Evolutionary conservation across 2,888 invertebrate species (phyloP).

Genomic region (Operophtera brumata): DNA sequence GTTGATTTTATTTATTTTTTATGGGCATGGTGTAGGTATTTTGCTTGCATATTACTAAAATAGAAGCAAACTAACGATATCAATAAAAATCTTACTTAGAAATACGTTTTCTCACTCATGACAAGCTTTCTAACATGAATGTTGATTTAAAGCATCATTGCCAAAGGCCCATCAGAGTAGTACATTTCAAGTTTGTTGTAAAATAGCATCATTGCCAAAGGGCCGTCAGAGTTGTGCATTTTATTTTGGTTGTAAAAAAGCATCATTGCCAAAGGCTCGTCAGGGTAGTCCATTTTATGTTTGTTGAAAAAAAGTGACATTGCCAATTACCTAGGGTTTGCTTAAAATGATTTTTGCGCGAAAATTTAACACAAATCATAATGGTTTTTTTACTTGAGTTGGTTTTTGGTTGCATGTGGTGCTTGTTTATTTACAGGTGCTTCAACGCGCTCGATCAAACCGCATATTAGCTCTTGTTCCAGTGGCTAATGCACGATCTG

Average conservation of each 20-base stretch:
- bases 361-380: background rate
- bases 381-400: slow-evolving; percentile 2
- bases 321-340: background rate
- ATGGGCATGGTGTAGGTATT: background rate
- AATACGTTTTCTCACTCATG: background rate
- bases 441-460: slow-evolving; percentile 8
- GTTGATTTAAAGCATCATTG: background rate
- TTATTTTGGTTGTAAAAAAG: too few species aligned
- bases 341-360: background rate
- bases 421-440: slow-evolving; percentile 8
- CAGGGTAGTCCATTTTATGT: too few species aligned
- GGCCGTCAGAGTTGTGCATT: too few species aligned
- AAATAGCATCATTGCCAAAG: background rate
- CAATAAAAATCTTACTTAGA: background rate
- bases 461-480: slow-evolving; percentile 10
- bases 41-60: background rate
- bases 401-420: slow-evolving; percentile 7
- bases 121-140: background rate
- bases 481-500: slow-evolving; percentile 7
- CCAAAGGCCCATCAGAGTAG: background rate
- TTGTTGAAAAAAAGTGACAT: too few species aligned
- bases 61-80: background rate
- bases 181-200: background rate
- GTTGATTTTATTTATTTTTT: background rate
- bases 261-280: too few species aligned